These are phyloP conservation scores for Pangasianodon hypophthalmus DNA, from an alignment of 2,113 vertebrate genomes.

Conservation along the genomic window DNA sequence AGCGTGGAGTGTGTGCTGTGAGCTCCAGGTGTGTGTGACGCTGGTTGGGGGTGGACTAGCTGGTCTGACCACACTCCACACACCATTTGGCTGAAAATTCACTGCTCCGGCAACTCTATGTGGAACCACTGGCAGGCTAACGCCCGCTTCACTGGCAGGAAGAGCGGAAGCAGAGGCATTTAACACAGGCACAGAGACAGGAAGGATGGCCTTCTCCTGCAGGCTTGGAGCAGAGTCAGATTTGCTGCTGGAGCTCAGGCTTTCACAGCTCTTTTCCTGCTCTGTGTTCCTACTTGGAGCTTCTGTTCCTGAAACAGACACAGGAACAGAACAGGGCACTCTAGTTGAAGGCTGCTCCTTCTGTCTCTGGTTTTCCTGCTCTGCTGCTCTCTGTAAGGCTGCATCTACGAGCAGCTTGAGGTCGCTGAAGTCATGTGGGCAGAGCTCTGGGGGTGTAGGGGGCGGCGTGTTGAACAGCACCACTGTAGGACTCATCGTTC, in stretches of 20 bases:
- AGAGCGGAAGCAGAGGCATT: slow-evolving; percentile 44
- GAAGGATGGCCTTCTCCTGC: slow-evolving; percentile 55
- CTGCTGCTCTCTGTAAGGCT: slow-evolving; percentile 84
- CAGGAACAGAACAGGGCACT: slow-evolving; percentile 10
- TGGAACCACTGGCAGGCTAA: slow-evolving; percentile 24
- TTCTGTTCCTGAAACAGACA: background rate
- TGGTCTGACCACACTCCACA: slow-evolving; percentile 71
- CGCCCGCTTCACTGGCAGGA: slow-evolving; percentile 21
- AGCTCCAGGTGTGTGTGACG: slow-evolving; percentile 67
- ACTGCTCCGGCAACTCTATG: slow-evolving; percentile 55
- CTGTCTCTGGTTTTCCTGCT: slow-evolving; percentile 82
- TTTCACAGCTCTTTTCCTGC: slow-evolving; percentile 8
- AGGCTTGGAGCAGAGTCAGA: slow-evolving; percentile 52
- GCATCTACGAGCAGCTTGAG: slow-evolving; percentile 89
- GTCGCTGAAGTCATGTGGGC: slow-evolving; percentile 89
- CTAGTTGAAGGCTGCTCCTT: slow-evolving; percentile 47
- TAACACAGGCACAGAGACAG: slow-evolving; percentile 51
- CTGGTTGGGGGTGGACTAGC: slow-evolving; percentile 56
- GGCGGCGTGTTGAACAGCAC: slow-evolving; percentile 90
- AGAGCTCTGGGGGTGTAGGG: slow-evolving; percentile 84
- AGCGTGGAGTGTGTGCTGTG: slow-evolving; percentile 65
- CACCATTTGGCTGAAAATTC: slow-evolving; percentile 45
- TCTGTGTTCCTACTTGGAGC: background rate
- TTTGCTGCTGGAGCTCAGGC: slow-evolving; percentile 41
- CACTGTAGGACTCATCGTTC: slow-evolving; percentile 74